phyloP scores from a whole-genome alignment of 2,888 invertebrate species.

The Drosophila vallismaia region DNA sequence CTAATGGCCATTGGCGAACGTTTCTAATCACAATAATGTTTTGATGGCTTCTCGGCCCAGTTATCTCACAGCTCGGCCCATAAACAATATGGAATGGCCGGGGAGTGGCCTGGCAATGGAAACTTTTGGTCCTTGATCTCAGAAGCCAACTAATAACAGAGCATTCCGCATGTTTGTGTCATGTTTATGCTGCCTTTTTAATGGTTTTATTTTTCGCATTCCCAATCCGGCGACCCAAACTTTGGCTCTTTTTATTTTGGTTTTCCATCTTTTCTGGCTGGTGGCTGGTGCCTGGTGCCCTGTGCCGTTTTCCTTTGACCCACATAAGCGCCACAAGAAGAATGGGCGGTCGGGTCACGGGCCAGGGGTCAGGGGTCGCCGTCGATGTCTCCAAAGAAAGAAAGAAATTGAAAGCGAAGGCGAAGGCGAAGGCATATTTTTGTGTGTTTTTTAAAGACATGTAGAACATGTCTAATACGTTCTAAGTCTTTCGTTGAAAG shows the following conservation, averaged over 20 bases:
- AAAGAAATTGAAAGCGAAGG: slow-evolving; percentile 26
- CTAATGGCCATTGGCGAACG: neutral
- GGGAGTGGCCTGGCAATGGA: no score
- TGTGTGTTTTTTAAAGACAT: slow-evolving; percentile 2
- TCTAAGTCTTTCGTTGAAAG: slow-evolving; percentile 1
- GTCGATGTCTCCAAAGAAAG: slow-evolving; percentile 13
- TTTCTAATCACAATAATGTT: neutral
- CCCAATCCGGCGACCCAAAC: slow-evolving; percentile 19
- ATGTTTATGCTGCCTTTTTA: slow-evolving; percentile 48
- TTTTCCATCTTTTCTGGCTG: neutral
- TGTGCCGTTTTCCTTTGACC: slow-evolving; percentile 18
- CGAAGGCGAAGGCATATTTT: no score
- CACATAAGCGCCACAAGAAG: slow-evolving; percentile 24
- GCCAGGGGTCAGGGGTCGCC: slow-evolving; percentile 11
- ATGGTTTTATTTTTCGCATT: slow-evolving; percentile 46
- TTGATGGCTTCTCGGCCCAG: neutral
- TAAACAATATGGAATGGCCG: slow-evolving; percentile 3
- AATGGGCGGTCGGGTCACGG: slow-evolving; percentile 3
- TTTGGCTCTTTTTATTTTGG: neutral
- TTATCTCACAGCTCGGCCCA: neutral
- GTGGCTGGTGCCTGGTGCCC: no score
- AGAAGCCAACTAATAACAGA: slow-evolving; percentile 28
- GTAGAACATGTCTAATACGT: slow-evolving; percentile 34
- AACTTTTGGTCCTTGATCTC: slow-evolving; percentile 18
- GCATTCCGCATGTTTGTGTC: slow-evolving; percentile 28